Conservation (phyloP, 2,113 vertebrate species). For the Phyllostomus discolor region DNA sequence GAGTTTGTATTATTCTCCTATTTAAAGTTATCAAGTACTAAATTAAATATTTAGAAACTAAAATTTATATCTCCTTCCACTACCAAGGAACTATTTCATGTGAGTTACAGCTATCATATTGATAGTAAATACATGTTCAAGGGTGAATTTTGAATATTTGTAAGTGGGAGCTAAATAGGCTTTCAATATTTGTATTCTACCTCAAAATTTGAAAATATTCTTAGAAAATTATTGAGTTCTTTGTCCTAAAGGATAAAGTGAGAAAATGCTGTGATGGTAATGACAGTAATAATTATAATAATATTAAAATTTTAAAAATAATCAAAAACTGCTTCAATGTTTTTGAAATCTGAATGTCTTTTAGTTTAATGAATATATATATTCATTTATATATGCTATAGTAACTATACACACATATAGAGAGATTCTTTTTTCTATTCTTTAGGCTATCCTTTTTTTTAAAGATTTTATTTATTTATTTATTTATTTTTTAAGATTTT, state of each 20-base stretch:
- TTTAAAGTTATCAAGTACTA: not conserved
- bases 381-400: not conserved
- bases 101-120: not conserved
- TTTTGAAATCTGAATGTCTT: not conserved
- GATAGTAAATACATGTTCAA: not conserved
- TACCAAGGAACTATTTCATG: not conserved
- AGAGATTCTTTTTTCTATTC: not conserved
- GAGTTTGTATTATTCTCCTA: not conserved
- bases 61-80: not conserved
- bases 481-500: too few relatives aligned
- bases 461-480: too few relatives aligned
- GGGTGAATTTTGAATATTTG: not conserved
- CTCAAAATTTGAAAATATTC: not conserved
- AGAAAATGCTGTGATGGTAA: not conserved
- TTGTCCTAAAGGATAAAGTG: not conserved
- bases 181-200: not conserved
- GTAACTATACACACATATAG: not conserved
- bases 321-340: not conserved
- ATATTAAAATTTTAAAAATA: not conserved
- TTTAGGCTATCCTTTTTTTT: not conserved
- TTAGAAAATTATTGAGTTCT: not conserved
- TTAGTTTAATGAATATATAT: not conserved
- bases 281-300: not conserved
- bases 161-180: not conserved
- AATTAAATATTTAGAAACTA: not conserved